Base-by-base conservation (phyloP, 2,888 invertebrate species). In the Chloroclysta siterata region DNA sequence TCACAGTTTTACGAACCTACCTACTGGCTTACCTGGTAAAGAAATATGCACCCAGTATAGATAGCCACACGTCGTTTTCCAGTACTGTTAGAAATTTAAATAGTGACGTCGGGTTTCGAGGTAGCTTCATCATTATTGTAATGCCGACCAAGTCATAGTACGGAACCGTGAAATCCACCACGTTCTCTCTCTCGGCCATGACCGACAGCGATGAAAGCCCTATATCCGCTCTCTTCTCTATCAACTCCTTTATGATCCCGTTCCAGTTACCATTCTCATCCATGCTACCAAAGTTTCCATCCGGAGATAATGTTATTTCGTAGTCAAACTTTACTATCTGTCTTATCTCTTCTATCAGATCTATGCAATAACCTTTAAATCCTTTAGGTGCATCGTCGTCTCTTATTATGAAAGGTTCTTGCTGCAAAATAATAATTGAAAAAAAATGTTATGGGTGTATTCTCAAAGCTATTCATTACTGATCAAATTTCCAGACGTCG, bases 71-170 rank as follows among this genome's bases (percentile, higher is more conserved):
- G 75, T 98, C 97, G 75, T 97, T 97, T 87, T 99, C 99, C 75
- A 99, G 90, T 28, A 99, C 99, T 2, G 98, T 98, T 72, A 99
- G 94, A 87, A 99, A 99, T 93, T 99, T 99, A 87, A 99, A 99
- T 33, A 99, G 93, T 0, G 98, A 98, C 6, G 99, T 98, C 29
- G 97, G 96, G 0, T 97, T 96, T 74, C 96, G 96, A 0, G 98
- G 97, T 72, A 97, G 95, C 82, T 96, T 96, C 98, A 99, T 99
- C 83, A 99, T 94, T 71, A 99, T 99, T 0, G 98, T 98, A 57
- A 99, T 97, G 0, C 99, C 99, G 0, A 99, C 99, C 71, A 99
- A 94, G 90, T 99, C 99, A 87, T 99, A 99, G 85, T 98, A 99
- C 0, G 99, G 99, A 0, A 99, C 98, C 0, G 99, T 99, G 84